A percentile compares a stretch with the other conserved stretches of the same genome.
Evolutionary conservation across 2,113 vertebrate genomes (phyloP).

Genomic region (Agapornis roseicollis): DNA sequence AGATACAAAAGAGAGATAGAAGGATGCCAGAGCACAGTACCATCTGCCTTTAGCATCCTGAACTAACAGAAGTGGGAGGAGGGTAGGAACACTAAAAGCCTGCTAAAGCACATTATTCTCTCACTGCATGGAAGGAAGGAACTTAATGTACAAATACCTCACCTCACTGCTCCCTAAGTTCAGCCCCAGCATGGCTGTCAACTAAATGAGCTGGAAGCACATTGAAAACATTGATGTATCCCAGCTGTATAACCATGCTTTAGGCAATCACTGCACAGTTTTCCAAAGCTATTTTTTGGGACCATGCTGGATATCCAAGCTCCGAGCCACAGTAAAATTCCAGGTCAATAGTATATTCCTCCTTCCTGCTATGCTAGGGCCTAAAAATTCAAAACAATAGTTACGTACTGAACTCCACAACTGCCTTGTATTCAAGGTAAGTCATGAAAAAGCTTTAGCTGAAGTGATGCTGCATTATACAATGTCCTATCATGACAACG

Average conservation of each 20-base stretch:
- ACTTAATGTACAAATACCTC: neutral
- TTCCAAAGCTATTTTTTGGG: conserved; percentile 12
- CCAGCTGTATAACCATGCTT: neutral
- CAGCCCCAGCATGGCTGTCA: neutral
- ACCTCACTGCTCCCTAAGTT: neutral
- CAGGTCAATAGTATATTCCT: neutral
- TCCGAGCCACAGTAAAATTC: neutral
- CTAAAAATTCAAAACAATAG: neutral
- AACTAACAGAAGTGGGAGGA: conserved; percentile 60
- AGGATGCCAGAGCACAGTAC: conserved; percentile 7
- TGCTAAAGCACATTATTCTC: conserved; percentile 25
- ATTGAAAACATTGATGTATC: neutral
- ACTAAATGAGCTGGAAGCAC: neutral
- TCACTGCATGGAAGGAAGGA: conserved; percentile 18
- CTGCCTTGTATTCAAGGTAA: neutral
- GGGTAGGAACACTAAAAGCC: conserved; percentile 43
- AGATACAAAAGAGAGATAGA: neutral
- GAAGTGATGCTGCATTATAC: neutral
- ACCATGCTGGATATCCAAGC: neutral
- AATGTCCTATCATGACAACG: neutral
- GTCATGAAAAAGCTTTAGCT: neutral
- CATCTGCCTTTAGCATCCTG: conserved; percentile 50
- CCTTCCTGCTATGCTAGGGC: neutral
- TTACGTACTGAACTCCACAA: neutral
- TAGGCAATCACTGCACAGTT: neutral